Conservation (phyloP, 2,888 invertebrate species). For the Lasioglossum zephyrum region DNA sequence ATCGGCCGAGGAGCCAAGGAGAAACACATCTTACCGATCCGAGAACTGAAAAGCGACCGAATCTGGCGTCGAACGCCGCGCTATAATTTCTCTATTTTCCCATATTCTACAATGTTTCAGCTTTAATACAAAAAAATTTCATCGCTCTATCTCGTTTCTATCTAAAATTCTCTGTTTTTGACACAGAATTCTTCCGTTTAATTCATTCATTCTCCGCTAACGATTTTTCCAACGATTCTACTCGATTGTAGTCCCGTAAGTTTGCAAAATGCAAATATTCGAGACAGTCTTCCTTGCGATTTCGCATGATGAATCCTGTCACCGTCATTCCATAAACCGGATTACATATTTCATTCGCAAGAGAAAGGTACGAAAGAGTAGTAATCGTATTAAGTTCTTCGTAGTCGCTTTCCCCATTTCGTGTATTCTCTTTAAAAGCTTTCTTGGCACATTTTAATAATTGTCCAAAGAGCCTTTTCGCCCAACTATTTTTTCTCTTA, state of each 20-base stretch:
- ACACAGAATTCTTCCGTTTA: too few relatives aligned
- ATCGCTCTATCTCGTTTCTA: too few relatives aligned
- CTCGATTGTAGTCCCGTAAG: not conserved
- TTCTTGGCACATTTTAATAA: not conserved
- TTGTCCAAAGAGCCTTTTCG: not conserved
- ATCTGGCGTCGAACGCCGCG: not conserved
- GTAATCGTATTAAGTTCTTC: not conserved
- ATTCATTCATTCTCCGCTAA: not conserved
- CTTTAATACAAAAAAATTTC: too few relatives aligned
- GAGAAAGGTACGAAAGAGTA: not conserved
- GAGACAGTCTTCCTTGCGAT: not conserved
- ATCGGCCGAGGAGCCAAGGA: not conserved
- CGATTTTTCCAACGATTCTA: not conserved
- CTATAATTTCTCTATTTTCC: too few relatives aligned
- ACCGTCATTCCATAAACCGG: not conserved
- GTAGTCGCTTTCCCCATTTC: not conserved
- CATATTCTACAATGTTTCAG: too few relatives aligned
- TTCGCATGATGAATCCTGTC: not conserved
- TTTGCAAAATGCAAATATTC: not conserved
- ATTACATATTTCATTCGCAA: not conserved
- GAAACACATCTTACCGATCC: not conserved
- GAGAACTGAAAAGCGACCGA: not conserved
- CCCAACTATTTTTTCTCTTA: not conserved
- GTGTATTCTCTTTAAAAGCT: not conserved
- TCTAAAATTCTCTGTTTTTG: too few relatives aligned